phyloP scores from a whole-genome alignment of 2,797 vertebrate genomes.

The Gila robusta region DNA sequence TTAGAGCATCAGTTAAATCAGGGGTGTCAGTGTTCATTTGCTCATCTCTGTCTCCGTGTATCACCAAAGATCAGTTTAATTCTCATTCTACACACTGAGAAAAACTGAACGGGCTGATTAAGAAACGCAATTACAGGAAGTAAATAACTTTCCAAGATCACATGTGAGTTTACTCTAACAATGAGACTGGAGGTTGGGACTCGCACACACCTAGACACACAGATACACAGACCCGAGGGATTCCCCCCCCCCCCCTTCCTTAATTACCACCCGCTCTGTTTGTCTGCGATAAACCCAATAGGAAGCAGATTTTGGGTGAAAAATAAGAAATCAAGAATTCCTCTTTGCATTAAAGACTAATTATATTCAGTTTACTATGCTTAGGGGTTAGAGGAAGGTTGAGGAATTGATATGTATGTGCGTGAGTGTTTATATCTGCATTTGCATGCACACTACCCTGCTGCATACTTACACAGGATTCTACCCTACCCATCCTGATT shows the following conservation, averaged over 20 bases:
- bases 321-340: conserved; percentile 40
- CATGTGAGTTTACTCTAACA: conserved; percentile 36
- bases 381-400: conserved; percentile 28
- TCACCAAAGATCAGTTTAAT: conserved; percentile 28
- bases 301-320: conserved; percentile 27
- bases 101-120: conserved; percentile 15
- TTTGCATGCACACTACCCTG: conserved; percentile 19
- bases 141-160: conserved; percentile 49
- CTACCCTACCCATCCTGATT: neutral
- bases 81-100: conserved; percentile 29
- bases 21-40: neutral
- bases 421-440: conserved; percentile 31
- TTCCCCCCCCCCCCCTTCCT: neutral
- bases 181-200: conserved; percentile 13
- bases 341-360: conserved; percentile 32
- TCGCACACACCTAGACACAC: neutral
- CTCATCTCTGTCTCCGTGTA: neutral
- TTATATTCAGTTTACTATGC: conserved; percentile 46
- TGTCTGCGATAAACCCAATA: conserved; percentile 47
- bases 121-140: conserved; percentile 41
- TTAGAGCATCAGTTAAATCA: neutral
- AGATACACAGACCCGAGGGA: conserved; percentile 40
- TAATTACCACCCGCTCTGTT: conserved; percentile 48
- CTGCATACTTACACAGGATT: conserved; percentile 24
- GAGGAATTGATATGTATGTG: conserved; percentile 29